Evolutionary conservation across 2,888 invertebrate genomes (phyloP).

Genomic region (Blera fallax): DNA sequence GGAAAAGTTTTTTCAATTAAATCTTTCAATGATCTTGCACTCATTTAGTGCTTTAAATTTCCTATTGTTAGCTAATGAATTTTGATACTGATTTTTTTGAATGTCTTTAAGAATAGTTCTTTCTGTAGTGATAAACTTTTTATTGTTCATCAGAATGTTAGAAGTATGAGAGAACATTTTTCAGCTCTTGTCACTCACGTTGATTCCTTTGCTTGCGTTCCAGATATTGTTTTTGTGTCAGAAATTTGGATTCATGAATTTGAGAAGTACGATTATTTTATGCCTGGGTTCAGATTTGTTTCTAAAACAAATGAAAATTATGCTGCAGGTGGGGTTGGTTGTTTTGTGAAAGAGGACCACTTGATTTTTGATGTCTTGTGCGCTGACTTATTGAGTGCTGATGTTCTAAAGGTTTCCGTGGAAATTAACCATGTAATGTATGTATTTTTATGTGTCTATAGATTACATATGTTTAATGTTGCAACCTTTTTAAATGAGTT

Average conservation of each 20-base stretch:
- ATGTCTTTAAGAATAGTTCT: too few relatives aligned
- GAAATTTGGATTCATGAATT: too few relatives aligned
- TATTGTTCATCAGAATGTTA: too few relatives aligned
- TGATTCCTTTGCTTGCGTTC: neutral
- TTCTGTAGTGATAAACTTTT: too few relatives aligned
- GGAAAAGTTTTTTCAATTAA: too few relatives aligned
- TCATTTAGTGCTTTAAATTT: too few relatives aligned
- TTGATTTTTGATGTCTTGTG: neutral
- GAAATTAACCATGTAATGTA: too few relatives aligned
- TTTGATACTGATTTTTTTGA: too few relatives aligned
- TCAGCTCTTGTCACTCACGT: neutral
- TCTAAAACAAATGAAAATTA: neutral
- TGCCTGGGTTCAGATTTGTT: neutral
- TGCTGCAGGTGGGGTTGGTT: neutral
- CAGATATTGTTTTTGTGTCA: neutral
- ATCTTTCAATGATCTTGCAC: neutral
- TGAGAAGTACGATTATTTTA: neutral
- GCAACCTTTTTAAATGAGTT: neutral
- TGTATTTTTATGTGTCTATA: constrained; percentile 10
- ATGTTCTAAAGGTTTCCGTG: constrained; percentile 4
- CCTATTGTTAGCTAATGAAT: too few relatives aligned
- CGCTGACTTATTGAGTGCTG: neutral
- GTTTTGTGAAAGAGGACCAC: neutral
- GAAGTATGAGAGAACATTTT: neutral
- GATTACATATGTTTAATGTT: neutral